These are phyloP conservation scores for Chloromyia formosa DNA, from an alignment of 2,888 invertebrate genomes.

Conservation along the genomic window DNA sequence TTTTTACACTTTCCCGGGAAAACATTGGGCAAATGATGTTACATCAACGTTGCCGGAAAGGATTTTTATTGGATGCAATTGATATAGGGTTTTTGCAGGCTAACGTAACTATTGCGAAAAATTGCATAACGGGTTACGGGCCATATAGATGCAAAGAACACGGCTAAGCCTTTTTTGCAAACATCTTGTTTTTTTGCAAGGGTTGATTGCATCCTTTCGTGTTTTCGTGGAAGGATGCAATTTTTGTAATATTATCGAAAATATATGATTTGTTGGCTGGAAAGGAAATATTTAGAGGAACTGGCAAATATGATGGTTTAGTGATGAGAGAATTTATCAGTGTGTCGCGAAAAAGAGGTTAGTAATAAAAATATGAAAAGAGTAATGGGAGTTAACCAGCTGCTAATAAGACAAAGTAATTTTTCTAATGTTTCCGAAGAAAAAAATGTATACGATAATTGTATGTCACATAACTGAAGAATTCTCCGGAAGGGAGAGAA, in stretches of 20 bases:
- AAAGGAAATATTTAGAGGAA: too few relatives aligned
- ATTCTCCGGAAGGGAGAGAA: too few relatives aligned
- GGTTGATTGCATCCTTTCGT: conserved; percentile 21
- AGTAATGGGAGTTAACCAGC: conserved; percentile 36
- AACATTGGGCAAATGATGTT: too few relatives aligned
- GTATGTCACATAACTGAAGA: too few relatives aligned
- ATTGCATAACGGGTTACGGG: conserved; percentile 20
- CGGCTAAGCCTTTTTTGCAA: conserved; percentile 2
- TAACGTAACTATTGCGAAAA: not conserved
- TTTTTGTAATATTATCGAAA: not conserved
- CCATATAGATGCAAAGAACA: not conserved
- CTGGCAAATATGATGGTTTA: too few relatives aligned
- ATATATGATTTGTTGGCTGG: too few relatives aligned
- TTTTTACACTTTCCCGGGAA: not conserved
- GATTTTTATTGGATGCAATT: conserved; percentile 3
- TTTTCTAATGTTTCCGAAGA: too few relatives aligned
- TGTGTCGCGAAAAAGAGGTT: not conserved
- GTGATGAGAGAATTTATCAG: too few relatives aligned
- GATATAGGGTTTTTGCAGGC: too few relatives aligned
- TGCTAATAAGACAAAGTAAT: not conserved
- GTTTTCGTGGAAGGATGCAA: not conserved
- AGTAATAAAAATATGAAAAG: not conserved
- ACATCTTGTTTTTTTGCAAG: conserved; percentile 14
- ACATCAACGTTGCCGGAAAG: too few relatives aligned
- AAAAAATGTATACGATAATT: too few relatives aligned